Base-by-base conservation (phyloP, 1,140 invertebrate species). In the Mya arenaria region DNA sequence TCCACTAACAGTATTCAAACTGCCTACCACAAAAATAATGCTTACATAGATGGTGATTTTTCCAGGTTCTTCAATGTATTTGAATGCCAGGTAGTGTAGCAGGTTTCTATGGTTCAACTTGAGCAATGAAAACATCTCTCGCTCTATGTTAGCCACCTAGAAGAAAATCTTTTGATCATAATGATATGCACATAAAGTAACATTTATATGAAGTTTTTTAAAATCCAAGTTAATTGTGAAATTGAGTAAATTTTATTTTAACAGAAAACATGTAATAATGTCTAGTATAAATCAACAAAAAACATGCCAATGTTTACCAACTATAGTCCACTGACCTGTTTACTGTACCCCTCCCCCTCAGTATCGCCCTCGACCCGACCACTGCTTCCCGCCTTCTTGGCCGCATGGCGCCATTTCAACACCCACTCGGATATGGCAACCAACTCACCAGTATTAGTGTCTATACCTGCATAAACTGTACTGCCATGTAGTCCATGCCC, bases 391-490 rank as follows among this genome's bases (percentile, higher is more conserved):
- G 94, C 94, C 78, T 84, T 89, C 55, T 81, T 39, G 15, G 79
- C 80, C 62, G 85, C 65, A 73, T 87, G 83, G 34, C 89, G 66
- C 39, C 88, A 92, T 62, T 92, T 86, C 8, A 96, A 91, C 41
- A 93, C 94, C 96, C 96, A 97, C 92, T 96, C 95, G 23, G 93
- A 94, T 58, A 97, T 91, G 15, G 94, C 94, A 0, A 96, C 93
- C 78, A 96, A 86, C 88, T 96, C 95, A 0, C 96, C 96, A 23
- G 94, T 94, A 30, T 93, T 93, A 55, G 92, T 93, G 87, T 97
- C 96, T 23, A 96, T 94, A 19, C 95, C 96, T 4, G 94, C 93
- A 90, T 95, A 96, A 34, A 95, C 94, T n/a, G 95, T 94, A 68
- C 95, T 95, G 6, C 96, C 95, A 71, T 94, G 84, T 1, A 74